Evolutionary conservation across 2,113 vertebrate genomes (phyloP), one percentile per base, ranked within the genome.

Genomic region (Microtus oregoni): DNA sequence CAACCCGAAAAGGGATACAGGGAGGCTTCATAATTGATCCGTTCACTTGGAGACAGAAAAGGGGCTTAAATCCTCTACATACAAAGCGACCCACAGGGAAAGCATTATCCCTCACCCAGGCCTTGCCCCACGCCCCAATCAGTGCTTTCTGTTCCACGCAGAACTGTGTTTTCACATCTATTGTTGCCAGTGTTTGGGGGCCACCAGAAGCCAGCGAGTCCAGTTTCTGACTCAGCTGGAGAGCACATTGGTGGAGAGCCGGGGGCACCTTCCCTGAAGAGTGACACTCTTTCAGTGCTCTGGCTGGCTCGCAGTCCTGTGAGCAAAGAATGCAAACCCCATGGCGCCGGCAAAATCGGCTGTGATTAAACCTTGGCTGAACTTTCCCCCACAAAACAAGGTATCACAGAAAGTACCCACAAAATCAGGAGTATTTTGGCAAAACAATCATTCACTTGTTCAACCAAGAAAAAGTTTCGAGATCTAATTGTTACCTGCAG

Each of bases 401-500:
- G 92, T 93, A 96, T 89, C 61, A 75, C 92, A 93, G 65, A 93
- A 96, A 94, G 76, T 81, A 91, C 77, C 86, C 68, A 90, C 93
- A 3, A 90, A 96, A 96, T 97, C 77, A 89, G 3, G 89, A 67
- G 13, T 26, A 86, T 91, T 78, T 79, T 70, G 90, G 90, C 35
- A 97, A 55, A 96, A 47, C 92, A 94, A 73, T 96, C 94, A 14
- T 47, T 97, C 91, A 95, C 75, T 70, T 97, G 83, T 91, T 96
- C 93, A 94, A 89, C 52, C 75, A 65, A 94, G 95, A 93, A 92
- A 97, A 93, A 82, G 88, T 95, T 98, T 97, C 92, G 65, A 86
- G 94, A 95, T 96, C 97, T 97, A 97, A 95, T 90, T 95, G 90
- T 92, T 97, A 97, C 94, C 93, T 97, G 94, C 89, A 92, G 96